phyloP scores from a whole-genome alignment of 1,140 invertebrate genomes.

The Neodiprion lecontei region DNA sequence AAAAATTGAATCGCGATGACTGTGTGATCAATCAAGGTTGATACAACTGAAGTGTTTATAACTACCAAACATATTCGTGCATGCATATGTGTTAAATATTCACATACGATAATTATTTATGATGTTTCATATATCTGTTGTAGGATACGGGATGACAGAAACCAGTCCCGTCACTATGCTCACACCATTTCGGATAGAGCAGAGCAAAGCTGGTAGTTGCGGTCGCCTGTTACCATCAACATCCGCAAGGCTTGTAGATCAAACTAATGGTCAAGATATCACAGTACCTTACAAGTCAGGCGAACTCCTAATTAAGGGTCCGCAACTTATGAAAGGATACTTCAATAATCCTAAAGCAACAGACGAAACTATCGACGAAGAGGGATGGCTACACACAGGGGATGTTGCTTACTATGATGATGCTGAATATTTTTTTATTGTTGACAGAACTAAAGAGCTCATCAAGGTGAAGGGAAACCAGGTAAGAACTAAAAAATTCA shows the following conservation, averaged over 20 bases:
- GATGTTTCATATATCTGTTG: conserved; percentile 11
- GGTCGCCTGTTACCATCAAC: conserved; percentile 74
- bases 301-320: conserved; percentile 73
- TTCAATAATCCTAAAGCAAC: conserved; percentile 72
- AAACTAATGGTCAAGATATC: conserved; percentile 57
- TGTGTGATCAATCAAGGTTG: conserved; percentile 66
- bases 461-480: conserved; percentile 91
- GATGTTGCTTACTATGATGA: conserved; percentile 80
- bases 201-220: conserved; percentile 70
- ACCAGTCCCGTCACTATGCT: conserved; percentile 67
- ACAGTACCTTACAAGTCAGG: conserved; percentile 67
- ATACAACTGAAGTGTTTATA: conserved; percentile 16
- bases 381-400: conserved; percentile 83
- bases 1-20: conserved; percentile 64
- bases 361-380: conserved; percentile 65
- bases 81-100: neutral
- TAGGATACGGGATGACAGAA: conserved; percentile 76
- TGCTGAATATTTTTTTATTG: conserved; percentile 76
- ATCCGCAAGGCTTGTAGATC: conserved; percentile 68
- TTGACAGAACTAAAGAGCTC: conserved; percentile 85
- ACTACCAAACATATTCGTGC: conserved; percentile 8
- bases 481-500: conserved; percentile 52
- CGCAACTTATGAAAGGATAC: conserved; percentile 78
- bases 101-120: conserved; percentile 5
- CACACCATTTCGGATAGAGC: conserved; percentile 64